Conservation (phyloP, 2,113 vertebrate genomes). For the Nesoenas mayeri region DNA sequence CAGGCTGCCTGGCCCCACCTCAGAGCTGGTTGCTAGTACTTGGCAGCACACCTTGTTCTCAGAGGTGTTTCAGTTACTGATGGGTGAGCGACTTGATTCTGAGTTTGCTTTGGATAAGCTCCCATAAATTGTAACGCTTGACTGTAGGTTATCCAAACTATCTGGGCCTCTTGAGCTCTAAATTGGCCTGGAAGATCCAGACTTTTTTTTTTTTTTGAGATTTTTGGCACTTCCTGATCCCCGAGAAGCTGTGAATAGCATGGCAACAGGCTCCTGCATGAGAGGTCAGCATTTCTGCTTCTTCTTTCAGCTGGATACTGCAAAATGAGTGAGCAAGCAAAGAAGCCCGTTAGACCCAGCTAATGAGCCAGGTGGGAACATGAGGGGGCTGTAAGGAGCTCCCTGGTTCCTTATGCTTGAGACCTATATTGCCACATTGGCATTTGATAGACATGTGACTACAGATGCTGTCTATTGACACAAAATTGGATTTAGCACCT, state of each 20-base stretch:
- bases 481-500: not conserved
- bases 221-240: constrained; percentile 19
- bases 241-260: not conserved
- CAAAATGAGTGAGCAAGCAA: not conserved
- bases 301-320: not conserved
- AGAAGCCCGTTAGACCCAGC: not conserved
- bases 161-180: constrained; percentile 5
- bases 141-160: constrained; percentile 59
- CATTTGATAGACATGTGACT: not conserved
- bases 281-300: not conserved
- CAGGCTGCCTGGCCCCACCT: not conserved
- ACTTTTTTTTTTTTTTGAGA: constrained; percentile 6
- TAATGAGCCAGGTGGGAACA: not conserved
- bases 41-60: constrained; percentile 62
- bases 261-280: not conserved
- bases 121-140: constrained; percentile 36
- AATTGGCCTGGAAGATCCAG: constrained; percentile 7
- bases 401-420: not conserved
- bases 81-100: constrained; percentile 19
- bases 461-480: not conserved
- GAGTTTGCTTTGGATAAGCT: constrained; percentile 46
- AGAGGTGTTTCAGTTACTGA: constrained; percentile 40
- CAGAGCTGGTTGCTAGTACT: not conserved
- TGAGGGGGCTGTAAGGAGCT: not conserved
- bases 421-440: not conserved